These are phyloP conservation scores for Athetis lepigone DNA, from an alignment of 2,888 invertebrate species.

Conservation along the genomic window DNA sequence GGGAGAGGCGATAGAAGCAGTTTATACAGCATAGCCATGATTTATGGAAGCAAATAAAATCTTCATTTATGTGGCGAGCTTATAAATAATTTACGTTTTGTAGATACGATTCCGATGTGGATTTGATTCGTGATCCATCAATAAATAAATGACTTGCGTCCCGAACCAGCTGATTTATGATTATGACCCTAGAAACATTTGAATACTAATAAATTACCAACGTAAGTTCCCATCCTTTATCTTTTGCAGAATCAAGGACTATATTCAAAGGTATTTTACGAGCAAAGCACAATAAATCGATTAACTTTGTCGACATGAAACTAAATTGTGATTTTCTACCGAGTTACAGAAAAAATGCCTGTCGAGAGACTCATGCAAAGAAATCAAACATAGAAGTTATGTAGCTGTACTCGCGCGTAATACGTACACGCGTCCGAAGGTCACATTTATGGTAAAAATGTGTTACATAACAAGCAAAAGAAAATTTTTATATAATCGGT, in stretches of 20 bases:
- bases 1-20: slow-evolving; percentile 1
- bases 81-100: slow-evolving; percentile 35
- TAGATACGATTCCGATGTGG: slow-evolving; percentile 10
- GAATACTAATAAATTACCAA: slow-evolving; percentile 27
- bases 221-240: slow-evolving; percentile 28
- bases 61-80: slow-evolving; percentile 14
- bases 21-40: neutral
- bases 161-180: slow-evolving; percentile 33
- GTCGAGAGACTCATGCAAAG: slow-evolving; percentile 57
- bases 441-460: slow-evolving; percentile 65
- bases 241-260: slow-evolving; percentile 32
- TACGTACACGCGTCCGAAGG: slow-evolving; percentile 64
- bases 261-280: slow-evolving; percentile 48
- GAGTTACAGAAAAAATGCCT: slow-evolving; percentile 40
- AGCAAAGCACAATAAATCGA: slow-evolving; percentile 49
- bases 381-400: slow-evolving; percentile 58
- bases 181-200: slow-evolving; percentile 35
- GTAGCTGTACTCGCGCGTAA: slow-evolving; percentile 50
- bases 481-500: slow-evolving; percentile 38
- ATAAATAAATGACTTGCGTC: slow-evolving; percentile 29
- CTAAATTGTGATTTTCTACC: slow-evolving; percentile 41
- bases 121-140: slow-evolving; percentile 33
- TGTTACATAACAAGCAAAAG: slow-evolving; percentile 69
- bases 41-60: slow-evolving; percentile 7
- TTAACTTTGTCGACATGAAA: slow-evolving; percentile 47